Evolutionary conservation across 2,797 vertebrate genomes (phyloP).

Genomic region (Fratercula arctica): DNA sequence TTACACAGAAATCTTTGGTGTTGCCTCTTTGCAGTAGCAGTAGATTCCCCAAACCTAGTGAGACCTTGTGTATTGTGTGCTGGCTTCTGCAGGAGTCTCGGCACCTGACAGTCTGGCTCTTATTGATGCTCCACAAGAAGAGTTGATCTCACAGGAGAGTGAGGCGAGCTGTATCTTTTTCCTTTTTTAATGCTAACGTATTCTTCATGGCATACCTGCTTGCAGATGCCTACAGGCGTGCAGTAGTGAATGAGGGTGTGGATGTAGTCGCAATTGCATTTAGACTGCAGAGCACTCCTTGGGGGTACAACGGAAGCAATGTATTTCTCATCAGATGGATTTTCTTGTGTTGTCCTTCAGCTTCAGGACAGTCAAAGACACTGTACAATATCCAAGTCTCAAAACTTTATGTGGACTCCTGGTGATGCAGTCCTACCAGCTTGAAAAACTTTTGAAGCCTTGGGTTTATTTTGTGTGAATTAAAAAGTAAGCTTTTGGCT

Average conservation of each 20-base stretch:
- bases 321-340: not conserved
- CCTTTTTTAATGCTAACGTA: not conserved
- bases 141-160: not conserved
- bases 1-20: not conserved
- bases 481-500: not conserved
- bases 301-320: fast-evolving
- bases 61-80: not conserved
- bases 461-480: not conserved
- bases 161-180: not conserved
- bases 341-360: not conserved
- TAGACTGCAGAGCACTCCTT: not conserved
- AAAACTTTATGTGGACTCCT: not conserved
- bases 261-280: not conserved
- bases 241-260: not conserved
- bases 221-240: not conserved
- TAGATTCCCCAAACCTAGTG: not conserved
- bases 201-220: not conserved
- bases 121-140: not conserved
- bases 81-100: not conserved
- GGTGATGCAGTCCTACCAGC: not conserved
- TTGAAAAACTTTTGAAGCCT: not conserved
- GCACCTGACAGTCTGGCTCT: not conserved
- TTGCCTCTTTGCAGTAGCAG: not conserved
- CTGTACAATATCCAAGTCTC: not conserved
- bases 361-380: not conserved